These are phyloP conservation scores for Eulemur rufifrons DNA, from an alignment of 2,113 vertebrate genomes.

Conservation along the genomic window DNA sequence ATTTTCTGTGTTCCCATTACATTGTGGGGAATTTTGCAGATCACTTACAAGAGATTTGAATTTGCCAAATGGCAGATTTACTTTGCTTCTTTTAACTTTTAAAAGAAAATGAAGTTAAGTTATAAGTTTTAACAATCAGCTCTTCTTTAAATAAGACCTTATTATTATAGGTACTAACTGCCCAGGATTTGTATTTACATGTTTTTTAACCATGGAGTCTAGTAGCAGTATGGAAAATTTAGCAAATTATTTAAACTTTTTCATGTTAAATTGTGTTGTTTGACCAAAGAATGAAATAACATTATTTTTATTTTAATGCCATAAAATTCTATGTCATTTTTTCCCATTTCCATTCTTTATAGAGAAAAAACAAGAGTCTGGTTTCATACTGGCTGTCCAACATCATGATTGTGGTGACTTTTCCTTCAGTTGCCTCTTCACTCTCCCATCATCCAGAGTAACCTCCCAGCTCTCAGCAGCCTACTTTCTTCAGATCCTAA, in stretches of 20 bases:
- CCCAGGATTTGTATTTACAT: not conserved
- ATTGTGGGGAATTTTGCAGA: slow-evolving; percentile 23
- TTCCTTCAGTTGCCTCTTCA: not conserved
- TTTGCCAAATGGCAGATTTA: slow-evolving; percentile 9
- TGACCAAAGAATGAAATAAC: not conserved
- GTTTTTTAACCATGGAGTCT: not conserved
- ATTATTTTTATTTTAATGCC: slow-evolving; percentile 24
- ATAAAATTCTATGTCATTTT: not conserved
- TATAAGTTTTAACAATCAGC: not conserved
- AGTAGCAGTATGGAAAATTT: not conserved
- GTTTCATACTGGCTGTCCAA: not conserved
- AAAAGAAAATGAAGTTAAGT: not conserved
- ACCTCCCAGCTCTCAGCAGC: not conserved
- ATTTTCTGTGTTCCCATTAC: slow-evolving; percentile 44
- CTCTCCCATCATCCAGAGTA: not conserved
- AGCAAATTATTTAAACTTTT: not conserved
- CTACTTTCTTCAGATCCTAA: not conserved
- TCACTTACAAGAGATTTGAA: not conserved
- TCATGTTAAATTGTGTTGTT: not conserved
- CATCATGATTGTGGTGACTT: not conserved
- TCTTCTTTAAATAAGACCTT: not conserved
- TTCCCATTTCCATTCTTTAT: not conserved
- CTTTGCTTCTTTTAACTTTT: slow-evolving; percentile 31
- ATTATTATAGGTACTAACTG: not conserved
- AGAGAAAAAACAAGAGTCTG: not conserved